Base-by-base conservation (phyloP, 2,113 vertebrate genomes). In the Grammomys dolichurus region DNA sequence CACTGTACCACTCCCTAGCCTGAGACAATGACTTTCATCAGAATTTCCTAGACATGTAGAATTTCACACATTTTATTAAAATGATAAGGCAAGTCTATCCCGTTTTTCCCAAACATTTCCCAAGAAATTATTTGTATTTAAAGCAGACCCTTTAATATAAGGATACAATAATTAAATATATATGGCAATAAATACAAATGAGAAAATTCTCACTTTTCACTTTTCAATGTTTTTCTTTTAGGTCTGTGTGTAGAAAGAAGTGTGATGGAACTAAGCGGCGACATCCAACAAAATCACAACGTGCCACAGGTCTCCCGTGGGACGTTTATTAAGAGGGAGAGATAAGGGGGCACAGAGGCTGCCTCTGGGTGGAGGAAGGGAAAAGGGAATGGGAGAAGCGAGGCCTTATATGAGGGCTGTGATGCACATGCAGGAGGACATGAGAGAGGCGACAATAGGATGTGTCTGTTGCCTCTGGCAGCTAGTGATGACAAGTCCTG, bases 81-180 rank as follows among this genome's bases (percentile, higher is more conserved):
- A 87, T 73, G 65, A 36, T n/a, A 82, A 7, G 60, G 2, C 33
- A 81, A 4, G 0, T 95, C 81, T 78, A 13, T 67, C 33, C 56
- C 28, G 82, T 70, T 89, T 93, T 93, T 78, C 78, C 90, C 58
- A 78, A 76, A 96, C 93, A 86, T 93, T 43, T 95, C 36, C 69
- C 60, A 5, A 91, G 56, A 96, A 90, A 72, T 89, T 51, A 95
- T 46, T 69, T 69, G 5, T 72, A 60, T 73, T 91, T 97, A 93
- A n/a, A 93, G n/a, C 8, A 73, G 24, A 85, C 90, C 16, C 19
- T 88, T 24, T 9, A 89, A 36, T 70, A n/a, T 31, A 73, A 14
- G 40, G 84, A 85, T 54, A 46, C 2, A 60, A 63, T 46, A 65
- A 46, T 16, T 65, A 65, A 46, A 43, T 85, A 75, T 75, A 43